Percentiles rank a stretch among this genome's conserved stretches.
Evolutionary conservation across 2,888 invertebrate genomes (phyloP).

Genomic region (Andrena praecox): DNA sequence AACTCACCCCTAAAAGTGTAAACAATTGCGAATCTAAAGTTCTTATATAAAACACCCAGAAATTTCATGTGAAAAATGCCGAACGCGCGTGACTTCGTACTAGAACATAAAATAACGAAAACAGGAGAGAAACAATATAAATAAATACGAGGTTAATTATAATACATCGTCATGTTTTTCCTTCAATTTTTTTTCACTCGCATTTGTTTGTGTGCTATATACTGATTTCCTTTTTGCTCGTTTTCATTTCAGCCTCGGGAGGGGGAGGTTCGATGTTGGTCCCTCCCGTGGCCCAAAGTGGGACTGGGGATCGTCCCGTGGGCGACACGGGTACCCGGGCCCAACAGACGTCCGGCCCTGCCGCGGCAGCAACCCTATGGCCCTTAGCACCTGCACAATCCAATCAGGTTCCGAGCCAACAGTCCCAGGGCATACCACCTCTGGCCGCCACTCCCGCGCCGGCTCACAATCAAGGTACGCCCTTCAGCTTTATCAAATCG

Average conservation of each 20-base stretch:
- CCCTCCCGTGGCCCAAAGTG: slow-evolving; percentile 83
- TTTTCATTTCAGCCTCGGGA: slow-evolving; percentile 81
- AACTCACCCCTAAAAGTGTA: too few relatives aligned
- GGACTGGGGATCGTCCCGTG: slow-evolving; percentile 80
- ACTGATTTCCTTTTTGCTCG: slow-evolving; percentile 22
- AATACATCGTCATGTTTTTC: too few relatives aligned
- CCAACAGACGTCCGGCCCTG: slow-evolving; percentile 78
- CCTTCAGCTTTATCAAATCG: background rate
- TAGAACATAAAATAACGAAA: too few relatives aligned
- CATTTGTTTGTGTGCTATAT: too few relatives aligned
- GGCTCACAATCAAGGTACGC: slow-evolving; percentile 81
- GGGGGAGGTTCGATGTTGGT: slow-evolving; percentile 84
- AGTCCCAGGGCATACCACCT: slow-evolving; percentile 81
- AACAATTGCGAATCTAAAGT: too few relatives aligned
- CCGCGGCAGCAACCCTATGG: slow-evolving; percentile 84
- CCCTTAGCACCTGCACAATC: slow-evolving; percentile 85
- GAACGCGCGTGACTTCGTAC: too few relatives aligned
- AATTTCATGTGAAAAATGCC: too few relatives aligned
- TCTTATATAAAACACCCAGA: too few relatives aligned
- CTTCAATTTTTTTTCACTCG: too few relatives aligned
- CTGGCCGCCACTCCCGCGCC: slow-evolving; percentile 82
- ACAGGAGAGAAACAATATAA: too few relatives aligned
- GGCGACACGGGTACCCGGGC: slow-evolving; percentile 84
- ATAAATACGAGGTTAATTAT: too few relatives aligned
- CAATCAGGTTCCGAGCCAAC: slow-evolving; percentile 79